Evolutionary conservation across 2,113 vertebrate species (phyloP), one percentile per base, ranked within the genome.

Genomic region (Ibidorhyncha struthersii): DNA sequence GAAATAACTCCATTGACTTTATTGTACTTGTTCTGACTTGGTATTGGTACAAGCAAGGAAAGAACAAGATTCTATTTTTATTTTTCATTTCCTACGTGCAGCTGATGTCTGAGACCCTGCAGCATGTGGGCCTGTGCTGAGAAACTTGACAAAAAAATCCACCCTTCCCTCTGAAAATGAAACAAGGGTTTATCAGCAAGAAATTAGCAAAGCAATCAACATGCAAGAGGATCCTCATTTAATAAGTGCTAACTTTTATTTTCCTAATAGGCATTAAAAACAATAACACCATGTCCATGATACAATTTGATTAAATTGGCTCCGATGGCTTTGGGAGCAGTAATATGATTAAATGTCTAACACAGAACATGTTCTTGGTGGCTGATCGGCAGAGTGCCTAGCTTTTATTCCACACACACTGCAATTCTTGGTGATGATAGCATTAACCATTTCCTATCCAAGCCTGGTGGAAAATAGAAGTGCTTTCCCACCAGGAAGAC

Each of bases 241-340:
- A 96, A 97, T 97, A 96, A 97, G 89, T 94, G 93, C 84, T 93
- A 96, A 97, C 93, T 87, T 97, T 98, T 97, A 97, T 98, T 98
- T 97, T 97, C 90, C 92, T 98, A 98, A 96, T 93, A 95, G 88
- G 71, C 86, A 82, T 96, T 93, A 95, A 94, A 97, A 98, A 97
- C 90, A 98, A 92, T 95, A 98, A 91, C 77, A 65, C 89, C 74
- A 87, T 52, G 17, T 85, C 86, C 95, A 92, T 93, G 95, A 93
- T 88, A 95, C 91, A 86, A 86, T 96, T 96, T 96, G 94, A 97
- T 97, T 97, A 97, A 97, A 94, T 96, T 96, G 92, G 84, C 91
- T 96, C 59, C 9, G 43, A 92, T 90, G 88, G 86, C 90, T 98
- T 97, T 96, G 93, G 94, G 94, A 97, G 91, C 78, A 90, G 65